These are phyloP conservation scores for Drosophila arawakana DNA, from an alignment of 1,140 invertebrate species.

Conservation along the genomic window DNA sequence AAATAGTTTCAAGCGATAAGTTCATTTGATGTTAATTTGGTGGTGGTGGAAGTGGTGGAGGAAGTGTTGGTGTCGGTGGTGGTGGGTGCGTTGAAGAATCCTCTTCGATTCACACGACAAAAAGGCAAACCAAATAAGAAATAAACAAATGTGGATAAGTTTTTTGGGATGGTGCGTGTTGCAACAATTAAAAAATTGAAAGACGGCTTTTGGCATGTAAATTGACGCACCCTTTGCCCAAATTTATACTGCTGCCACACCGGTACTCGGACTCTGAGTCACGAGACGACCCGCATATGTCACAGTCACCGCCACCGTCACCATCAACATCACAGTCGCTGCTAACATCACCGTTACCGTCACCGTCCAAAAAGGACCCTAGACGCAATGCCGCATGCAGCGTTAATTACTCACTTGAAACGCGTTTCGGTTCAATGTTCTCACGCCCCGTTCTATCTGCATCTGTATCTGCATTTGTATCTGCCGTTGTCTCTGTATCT, in stretches of 20 bases:
- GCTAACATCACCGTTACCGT: constrained; percentile 1
- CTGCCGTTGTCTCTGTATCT: constrained; percentile 42
- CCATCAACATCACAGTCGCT: constrained; percentile 13
- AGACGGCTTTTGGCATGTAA: constrained; percentile 59
- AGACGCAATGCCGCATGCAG: constrained; percentile 72
- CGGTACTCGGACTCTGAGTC: constrained; percentile 39
- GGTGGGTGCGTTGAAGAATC: constrained; percentile 52
- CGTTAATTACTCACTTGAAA: constrained; percentile 80
- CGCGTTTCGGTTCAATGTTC: constrained; percentile 54
- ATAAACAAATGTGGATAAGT: constrained; percentile 51
- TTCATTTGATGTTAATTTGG: constrained; percentile 79
- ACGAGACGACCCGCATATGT: constrained; percentile 74
- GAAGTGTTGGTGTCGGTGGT: constrained; percentile 16
- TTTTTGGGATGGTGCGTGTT: constrained; percentile 66
- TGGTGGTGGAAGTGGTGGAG: constrained; percentile 51
- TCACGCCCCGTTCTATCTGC: constrained; percentile 69
- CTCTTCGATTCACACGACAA: constrained; percentile 72
- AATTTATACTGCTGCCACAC: constrained; percentile 42
- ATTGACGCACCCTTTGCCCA: constrained; percentile 67
- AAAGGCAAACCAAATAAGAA: constrained; percentile 73
- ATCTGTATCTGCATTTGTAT: constrained; percentile 55
- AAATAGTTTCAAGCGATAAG: constrained; percentile 80
- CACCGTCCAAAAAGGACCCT: constrained; percentile 57
- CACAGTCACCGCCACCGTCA: constrained; percentile 53
- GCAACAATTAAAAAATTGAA: constrained; percentile 77